phyloP scores from a whole-genome alignment of 2,888 invertebrate species.

The Perizoma affinitatum region DNA sequence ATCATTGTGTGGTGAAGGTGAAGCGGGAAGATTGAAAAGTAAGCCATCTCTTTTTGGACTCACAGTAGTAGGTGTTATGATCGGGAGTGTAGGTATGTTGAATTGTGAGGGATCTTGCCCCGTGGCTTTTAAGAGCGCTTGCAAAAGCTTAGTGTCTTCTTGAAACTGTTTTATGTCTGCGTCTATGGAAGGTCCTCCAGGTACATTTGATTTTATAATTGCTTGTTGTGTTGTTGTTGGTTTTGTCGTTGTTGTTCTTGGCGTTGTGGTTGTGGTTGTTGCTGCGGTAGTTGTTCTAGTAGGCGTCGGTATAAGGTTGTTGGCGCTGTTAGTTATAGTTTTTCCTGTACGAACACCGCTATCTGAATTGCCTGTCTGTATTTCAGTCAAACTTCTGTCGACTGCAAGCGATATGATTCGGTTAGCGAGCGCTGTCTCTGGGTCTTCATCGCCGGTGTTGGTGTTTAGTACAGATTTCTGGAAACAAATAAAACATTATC shows the following conservation, averaged over 20 bases:
- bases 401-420: slow-evolving; percentile 82
- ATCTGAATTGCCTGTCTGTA: slow-evolving; percentile 59
- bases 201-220: slow-evolving; percentile 21
- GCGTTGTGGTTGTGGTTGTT: slow-evolving; percentile 53
- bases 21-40: slow-evolving; percentile 57
- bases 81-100: slow-evolving; percentile 71
- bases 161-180: slow-evolving; percentile 79
- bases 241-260: slow-evolving; percentile 49
- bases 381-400: slow-evolving; percentile 76
- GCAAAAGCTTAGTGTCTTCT: slow-evolving; percentile 76
- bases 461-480: slow-evolving; percentile 78
- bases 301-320: slow-evolving; percentile 56
- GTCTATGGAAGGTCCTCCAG: slow-evolving; percentile 64
- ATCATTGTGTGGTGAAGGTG: slow-evolving; percentile 67
- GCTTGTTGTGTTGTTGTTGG: slow-evolving; percentile 55
- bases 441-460: slow-evolving; percentile 65
- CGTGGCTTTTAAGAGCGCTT: slow-evolving; percentile 76
- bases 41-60: slow-evolving; percentile 64
- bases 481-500: slow-evolving; percentile 41
- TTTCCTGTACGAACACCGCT: slow-evolving; percentile 60
- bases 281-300: slow-evolving; percentile 56
- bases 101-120: slow-evolving; percentile 77
- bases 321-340: slow-evolving; percentile 54
- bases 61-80: slow-evolving; percentile 60
- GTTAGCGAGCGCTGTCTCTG: slow-evolving; percentile 78